Percentiles rank a stretch among this genome's conserved stretches.
Conservation (phyloP, 1,140 invertebrate genomes). For the Diorhabda elongata region DNA sequence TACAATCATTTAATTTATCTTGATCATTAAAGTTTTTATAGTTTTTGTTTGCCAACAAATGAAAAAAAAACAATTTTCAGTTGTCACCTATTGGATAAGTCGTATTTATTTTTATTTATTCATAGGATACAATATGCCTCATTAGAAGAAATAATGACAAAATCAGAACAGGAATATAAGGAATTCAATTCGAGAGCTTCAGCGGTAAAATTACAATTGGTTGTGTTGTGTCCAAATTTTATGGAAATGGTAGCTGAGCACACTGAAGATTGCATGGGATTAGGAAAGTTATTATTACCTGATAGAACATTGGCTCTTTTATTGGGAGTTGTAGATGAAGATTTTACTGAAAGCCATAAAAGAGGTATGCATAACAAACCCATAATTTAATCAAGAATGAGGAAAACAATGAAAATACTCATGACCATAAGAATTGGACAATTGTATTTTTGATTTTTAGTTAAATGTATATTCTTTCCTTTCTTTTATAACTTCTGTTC, state of each 20-base stretch:
- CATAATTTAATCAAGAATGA: too few relatives aligned
- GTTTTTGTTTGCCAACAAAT: too few relatives aligned
- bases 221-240: conserved; percentile 72
- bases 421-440: too few relatives aligned
- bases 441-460: too few relatives aligned
- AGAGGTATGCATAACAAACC: conserved; percentile 42
- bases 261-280: conserved; percentile 51
- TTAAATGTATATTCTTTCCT: too few relatives aligned
- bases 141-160: conserved; percentile 64
- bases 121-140: conserved; percentile 67
- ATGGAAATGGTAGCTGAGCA: conserved; percentile 58
- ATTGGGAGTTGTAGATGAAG: conserved; percentile 64
- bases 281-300: conserved; percentile 61
- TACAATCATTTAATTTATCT: too few relatives aligned
- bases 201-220: conserved; percentile 67
- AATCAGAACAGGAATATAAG: conserved; percentile 51
- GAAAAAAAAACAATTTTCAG: too few relatives aligned
- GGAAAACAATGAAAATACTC: too few relatives aligned
- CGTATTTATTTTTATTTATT: conserved; percentile 22
- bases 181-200: conserved; percentile 57
- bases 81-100: too few relatives aligned
- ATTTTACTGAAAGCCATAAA: conserved; percentile 59
- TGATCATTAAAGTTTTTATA: too few relatives aligned
- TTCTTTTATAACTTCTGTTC: too few relatives aligned
- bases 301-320: conserved; percentile 74